Conservation (phyloP, 1,140 invertebrate species). For the Pemphigus obesinymphae region DNA sequence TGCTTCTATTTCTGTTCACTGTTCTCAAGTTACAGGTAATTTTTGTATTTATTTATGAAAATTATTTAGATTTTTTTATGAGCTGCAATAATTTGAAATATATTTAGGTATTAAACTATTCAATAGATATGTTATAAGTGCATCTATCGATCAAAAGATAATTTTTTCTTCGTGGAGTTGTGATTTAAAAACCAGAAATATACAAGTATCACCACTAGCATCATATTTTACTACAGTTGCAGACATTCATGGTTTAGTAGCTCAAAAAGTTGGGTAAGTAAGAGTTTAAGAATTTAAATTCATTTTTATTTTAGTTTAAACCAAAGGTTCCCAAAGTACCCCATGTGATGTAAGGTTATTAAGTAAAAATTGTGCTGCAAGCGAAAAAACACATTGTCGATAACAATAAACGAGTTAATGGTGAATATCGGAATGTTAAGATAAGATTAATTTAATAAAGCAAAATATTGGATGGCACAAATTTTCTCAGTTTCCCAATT, state of each 20-base stretch:
- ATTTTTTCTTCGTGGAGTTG: slow-evolving; percentile 25
- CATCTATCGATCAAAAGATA: slow-evolving; percentile 36
- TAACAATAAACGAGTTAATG: too few relatives aligned
- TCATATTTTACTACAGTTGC: slow-evolving; percentile 37
- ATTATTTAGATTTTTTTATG: not conserved
- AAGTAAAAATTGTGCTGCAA: too few relatives aligned
- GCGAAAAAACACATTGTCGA: too few relatives aligned
- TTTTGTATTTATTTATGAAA: not conserved
- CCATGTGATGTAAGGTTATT: too few relatives aligned
- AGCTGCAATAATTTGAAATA: not conserved
- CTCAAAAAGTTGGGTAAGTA: slow-evolving; percentile 12
- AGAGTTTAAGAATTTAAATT: not conserved
- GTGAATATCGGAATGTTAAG: too few relatives aligned
- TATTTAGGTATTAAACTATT: not conserved
- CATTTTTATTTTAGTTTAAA: not conserved
- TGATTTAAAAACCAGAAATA: not conserved
- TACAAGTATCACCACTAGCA: not conserved
- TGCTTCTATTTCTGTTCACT: not conserved
- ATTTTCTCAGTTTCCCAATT: not conserved
- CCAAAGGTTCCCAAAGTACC: not conserved
- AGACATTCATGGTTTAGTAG: slow-evolving; percentile 27
- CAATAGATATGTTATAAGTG: not conserved
- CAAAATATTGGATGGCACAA: slow-evolving; percentile 10
- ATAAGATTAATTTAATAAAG: slow-evolving; percentile 28
- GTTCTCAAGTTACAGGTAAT: slow-evolving; percentile 41